Conservation (phyloP, 1,140 invertebrate genomes). For the Scylla paramamosain region DNA sequence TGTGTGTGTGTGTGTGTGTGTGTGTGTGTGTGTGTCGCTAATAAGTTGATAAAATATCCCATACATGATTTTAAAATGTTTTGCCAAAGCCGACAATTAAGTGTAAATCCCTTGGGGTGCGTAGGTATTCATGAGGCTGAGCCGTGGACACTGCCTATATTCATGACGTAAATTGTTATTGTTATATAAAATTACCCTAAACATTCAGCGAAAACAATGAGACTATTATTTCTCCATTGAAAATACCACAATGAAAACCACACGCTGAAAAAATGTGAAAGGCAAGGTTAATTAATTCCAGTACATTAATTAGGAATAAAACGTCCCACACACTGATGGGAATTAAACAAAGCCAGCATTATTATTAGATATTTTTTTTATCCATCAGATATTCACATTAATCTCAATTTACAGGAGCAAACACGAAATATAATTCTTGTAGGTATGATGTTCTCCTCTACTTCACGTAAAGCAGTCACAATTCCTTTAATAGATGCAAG, state of each 20-base stretch:
- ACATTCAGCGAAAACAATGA: background rate
- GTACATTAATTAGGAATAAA: background rate
- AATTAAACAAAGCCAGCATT: no score
- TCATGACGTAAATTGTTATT: background rate
- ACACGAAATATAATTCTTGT: no score
- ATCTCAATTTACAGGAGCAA: no score
- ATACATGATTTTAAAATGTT: slow-evolving; percentile 22
- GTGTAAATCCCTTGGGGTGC: background rate
- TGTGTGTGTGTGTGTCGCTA: background rate
- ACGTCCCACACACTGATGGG: no score
- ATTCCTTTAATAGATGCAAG: no score
- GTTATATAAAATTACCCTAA: background rate
- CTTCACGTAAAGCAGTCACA: no score
- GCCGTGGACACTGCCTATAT: background rate
- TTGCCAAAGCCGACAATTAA: background rate
- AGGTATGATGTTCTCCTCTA: no score
- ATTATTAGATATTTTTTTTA: no score
- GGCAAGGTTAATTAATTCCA: background rate
- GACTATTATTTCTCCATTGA: background rate
- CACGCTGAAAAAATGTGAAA: background rate
- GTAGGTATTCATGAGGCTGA: background rate
- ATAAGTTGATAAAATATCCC: background rate
- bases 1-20: slow-evolving; percentile 52
- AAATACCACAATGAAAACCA: background rate
- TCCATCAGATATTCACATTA: no score